Evolutionary conservation across 2,797 vertebrate genomes (phyloP), one percentile per base, ranked within the genome.

Genomic region (Ambastaia sidthimunki): DNA sequence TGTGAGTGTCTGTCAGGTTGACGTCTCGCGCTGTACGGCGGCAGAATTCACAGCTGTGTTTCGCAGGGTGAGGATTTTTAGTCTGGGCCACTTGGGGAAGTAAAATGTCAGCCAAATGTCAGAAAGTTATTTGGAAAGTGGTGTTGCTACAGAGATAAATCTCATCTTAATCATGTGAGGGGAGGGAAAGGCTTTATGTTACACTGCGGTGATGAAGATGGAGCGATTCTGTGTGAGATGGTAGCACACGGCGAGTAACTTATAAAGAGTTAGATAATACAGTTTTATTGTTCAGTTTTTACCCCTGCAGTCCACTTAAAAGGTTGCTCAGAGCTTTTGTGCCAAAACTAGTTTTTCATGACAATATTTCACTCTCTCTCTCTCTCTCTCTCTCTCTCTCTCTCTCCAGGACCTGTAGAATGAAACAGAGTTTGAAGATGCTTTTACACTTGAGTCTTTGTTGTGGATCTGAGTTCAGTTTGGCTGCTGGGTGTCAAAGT

Each of bases 41-140:
- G 7, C 52, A 71, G 70, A 76, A 66, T 75, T 81, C 81, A 81
- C 83, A 84, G 85, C 81, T 83, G 77, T 82, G 63, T 80, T 86
- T 80, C 78, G 74, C 66, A 31, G 83, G 67, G 82, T 80, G 71
- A 71, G 78, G 83, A 84, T 76, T 84, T 80, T 65, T 74, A 62
- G 65, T 82, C 78, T 59, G 78, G 75, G 74, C 78, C 80, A 67
- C 78, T 76, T 63, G 76, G 83, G 83, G 76, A 74, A 82, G 78
- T 41, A 37, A 86, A 86, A 86, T 86, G 83, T 86, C 85, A 86
- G 68, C 78, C 72, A 86, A 86, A 86, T 86, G 83, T 86, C 85
- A 84, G 81, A 82, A 84, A 84, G 80, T 83, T 68, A 81, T 84
- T 80, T 84, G 75, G 83, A 84, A 83, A 84, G 78, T 44, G 41